Evolutionary conservation across 1,140 invertebrate genomes (phyloP), one percentile per base, ranked within the genome.

Genomic region (Centruroides vittatus): DNA sequence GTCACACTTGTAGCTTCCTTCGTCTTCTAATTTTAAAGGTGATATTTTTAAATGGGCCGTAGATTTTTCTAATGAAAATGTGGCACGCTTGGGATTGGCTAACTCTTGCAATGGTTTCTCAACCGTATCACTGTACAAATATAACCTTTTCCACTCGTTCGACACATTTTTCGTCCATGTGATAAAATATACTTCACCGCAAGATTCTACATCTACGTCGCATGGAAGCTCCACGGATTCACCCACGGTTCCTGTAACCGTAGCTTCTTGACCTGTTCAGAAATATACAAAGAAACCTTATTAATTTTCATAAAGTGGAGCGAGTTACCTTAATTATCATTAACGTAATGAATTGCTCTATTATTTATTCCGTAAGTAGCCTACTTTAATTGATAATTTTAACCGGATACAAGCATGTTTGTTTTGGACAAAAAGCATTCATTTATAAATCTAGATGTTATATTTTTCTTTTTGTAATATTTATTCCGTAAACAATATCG

Each of bases 131-230:
- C 67, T 68, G 60, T 62, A 70, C 6, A 70, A 41, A 50, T 67
- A 70, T 3, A 70, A 57, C 9, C 69, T 57, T 49, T 65, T 67
- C 69, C 69, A 70, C 23, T 68, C 64, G 34, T 60, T 62, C 10
- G 60, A 59, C 3, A 66, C 60, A 35, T 64, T 64, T 58, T 68
- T 68, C 12, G 62, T 70, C 68, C 68, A 70, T 36, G 68, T 69
- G 46, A 70, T 66, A 62, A 70, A 68, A 53, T 68, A 70, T 5
- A 70, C 67, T 46, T 68, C 68, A 34, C 68, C 68, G 52, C 69
- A 70, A 5, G 61, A 61, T 1, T 54, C 64, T n/a, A 59, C 60
- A 48, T 70, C 68, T 9, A 70, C 66, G 46, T 61, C 56, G 57
- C 69, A 70, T 1, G 67, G 67, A 7, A 70, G 54, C 6, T 63